phyloP scores from a whole-genome alignment of 1,140 invertebrate species.

The Drosophila ercepeae region DNA sequence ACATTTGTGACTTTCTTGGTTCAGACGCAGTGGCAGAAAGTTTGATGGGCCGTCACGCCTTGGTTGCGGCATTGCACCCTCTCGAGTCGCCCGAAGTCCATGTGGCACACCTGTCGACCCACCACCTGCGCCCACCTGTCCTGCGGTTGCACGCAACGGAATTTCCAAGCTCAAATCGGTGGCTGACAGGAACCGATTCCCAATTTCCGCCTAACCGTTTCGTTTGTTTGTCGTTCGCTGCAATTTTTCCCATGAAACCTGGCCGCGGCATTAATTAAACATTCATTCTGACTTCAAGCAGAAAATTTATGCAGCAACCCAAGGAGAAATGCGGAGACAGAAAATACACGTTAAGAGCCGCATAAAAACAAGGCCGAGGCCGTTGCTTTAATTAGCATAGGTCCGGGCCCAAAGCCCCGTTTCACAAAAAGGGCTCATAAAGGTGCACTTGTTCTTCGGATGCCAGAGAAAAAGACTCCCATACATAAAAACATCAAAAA shows the following conservation, averaged over 20 bases:
- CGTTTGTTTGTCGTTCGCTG: too few species aligned
- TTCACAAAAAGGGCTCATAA: constrained; percentile 27
- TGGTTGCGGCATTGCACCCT: constrained; percentile 25
- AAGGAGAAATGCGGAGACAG: constrained; percentile 14
- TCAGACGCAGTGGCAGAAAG: constrained; percentile 41
- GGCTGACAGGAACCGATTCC: constrained; percentile 58
- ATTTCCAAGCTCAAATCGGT: constrained; percentile 26
- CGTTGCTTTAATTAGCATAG: constrained; percentile 79
- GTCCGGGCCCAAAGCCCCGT: constrained; percentile 27
- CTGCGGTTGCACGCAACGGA: constrained; percentile 55
- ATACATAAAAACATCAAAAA: constrained; percentile 2
- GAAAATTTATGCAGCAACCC: constrained; percentile 70
- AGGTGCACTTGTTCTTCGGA: constrained; percentile 57
- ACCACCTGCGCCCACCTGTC: constrained; percentile 51
- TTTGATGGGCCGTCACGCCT: constrained; percentile 64
- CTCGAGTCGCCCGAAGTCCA: constrained; percentile 1
- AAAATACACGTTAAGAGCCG: constrained; percentile 68
- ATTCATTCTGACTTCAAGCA: constrained; percentile 63
- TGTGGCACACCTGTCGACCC: constrained; percentile 27
- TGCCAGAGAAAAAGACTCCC: constrained; percentile 8
- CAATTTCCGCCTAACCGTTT: constrained; percentile 75
- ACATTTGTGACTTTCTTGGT: constrained; percentile 66
- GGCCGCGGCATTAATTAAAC: constrained; percentile 70
- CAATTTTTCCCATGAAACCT: constrained; percentile 72
- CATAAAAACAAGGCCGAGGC: constrained; percentile 81